Evolutionary conservation across 2,797 vertebrate species (phyloP).

Genomic region (Sarcophilus harrisii): DNA sequence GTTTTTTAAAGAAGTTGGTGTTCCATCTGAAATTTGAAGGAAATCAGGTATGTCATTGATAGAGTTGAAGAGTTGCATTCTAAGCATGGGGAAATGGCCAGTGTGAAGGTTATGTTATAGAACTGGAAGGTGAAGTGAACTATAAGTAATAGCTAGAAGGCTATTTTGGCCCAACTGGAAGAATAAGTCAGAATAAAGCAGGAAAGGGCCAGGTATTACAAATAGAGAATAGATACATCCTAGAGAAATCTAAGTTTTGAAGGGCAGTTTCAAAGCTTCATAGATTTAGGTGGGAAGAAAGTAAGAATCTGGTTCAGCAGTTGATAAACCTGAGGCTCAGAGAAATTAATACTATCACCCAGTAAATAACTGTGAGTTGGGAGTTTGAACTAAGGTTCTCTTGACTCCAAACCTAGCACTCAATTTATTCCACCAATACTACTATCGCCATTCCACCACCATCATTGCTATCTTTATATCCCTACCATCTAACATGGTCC

Average conservation of each 20-base stretch:
- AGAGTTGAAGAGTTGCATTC: neutral
- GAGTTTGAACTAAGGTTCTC: too few species aligned
- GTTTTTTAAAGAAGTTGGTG: too few species aligned
- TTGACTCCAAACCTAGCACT: too few species aligned
- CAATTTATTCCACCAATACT: neutral
- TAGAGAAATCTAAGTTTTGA: neutral
- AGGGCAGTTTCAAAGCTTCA: neutral
- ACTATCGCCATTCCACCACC: neutral
- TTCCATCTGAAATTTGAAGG: neutral
- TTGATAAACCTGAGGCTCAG: neutral
- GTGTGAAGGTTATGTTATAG: neutral
- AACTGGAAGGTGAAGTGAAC: neutral
- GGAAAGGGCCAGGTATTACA: neutral
- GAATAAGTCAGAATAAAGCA: neutral
- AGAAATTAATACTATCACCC: neutral
- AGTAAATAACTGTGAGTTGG: neutral
- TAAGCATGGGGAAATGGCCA: neutral
- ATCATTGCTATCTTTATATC: neutral
- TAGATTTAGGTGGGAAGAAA: neutral
- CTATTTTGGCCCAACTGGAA: neutral
- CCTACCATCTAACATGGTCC: neutral
- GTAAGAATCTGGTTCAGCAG: neutral
- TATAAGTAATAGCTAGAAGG: neutral
- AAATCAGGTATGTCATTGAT: neutral
- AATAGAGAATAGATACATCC: too few species aligned